Evolutionary conservation across 2,113 vertebrate species (phyloP).

Genomic region (Muntiacus reevesi): DNA sequence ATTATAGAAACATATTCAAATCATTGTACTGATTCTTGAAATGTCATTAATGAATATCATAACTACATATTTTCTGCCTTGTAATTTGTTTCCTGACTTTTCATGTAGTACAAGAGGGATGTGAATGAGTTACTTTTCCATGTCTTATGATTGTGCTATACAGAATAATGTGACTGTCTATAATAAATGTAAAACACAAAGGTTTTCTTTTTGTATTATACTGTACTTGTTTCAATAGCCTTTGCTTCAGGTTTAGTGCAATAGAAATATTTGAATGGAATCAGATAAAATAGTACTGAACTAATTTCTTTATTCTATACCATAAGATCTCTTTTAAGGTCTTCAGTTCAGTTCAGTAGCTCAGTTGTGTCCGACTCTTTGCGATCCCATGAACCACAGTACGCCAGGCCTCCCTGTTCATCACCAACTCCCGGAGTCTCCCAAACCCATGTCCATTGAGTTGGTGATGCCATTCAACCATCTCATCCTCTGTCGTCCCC

Average conservation of each 20-base stretch:
- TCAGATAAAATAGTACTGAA: not conserved
- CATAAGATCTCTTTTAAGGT: not conserved
- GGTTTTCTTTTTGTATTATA: not conserved
- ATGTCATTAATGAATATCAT: not conserved
- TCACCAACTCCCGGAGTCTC: not conserved
- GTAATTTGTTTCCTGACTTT: constrained; percentile 10
- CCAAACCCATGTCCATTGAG: not conserved
- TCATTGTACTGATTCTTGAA: not conserved
- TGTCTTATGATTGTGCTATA: not conserved
- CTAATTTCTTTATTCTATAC: not conserved
- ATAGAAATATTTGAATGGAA: not conserved
- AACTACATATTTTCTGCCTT: not conserved
- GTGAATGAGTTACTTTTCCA: not conserved
- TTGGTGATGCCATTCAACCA: not conserved
- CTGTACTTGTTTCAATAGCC: not conserved
- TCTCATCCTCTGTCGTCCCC: not conserved
- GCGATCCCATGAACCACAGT: accelerated
- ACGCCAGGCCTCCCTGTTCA: not conserved
- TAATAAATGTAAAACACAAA: not conserved
- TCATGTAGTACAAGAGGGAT: not conserved
- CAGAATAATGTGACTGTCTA: not conserved
- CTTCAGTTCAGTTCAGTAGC: no score
- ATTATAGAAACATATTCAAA: not conserved
- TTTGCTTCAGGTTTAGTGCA: not conserved
- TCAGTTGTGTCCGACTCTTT: not conserved